Evolutionary conservation across 64 coral and sea anemone genomes (phyloP).

Genomic region (Catalaphyllia jardinei): DNA sequence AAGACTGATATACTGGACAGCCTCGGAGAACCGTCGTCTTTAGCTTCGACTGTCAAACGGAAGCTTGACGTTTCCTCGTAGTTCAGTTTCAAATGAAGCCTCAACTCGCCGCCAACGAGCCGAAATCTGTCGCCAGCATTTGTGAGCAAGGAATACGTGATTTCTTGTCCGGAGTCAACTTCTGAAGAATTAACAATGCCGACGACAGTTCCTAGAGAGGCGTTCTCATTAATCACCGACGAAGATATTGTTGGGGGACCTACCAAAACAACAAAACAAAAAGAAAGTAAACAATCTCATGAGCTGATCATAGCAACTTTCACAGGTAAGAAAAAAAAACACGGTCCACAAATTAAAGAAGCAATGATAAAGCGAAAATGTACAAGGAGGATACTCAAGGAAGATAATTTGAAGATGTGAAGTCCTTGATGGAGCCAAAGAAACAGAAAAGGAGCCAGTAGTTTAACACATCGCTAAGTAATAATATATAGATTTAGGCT

Average conservation of each 20-base stretch:
- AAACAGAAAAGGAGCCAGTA: too few relatives aligned
- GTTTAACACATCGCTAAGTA: too few relatives aligned
- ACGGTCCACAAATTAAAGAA: too few relatives aligned
- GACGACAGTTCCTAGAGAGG: slow-evolving; percentile 41
- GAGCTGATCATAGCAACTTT: too few relatives aligned
- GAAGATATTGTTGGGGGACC: slow-evolving; percentile 52
- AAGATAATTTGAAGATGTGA: too few relatives aligned
- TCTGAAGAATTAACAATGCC: slow-evolving; percentile 68
- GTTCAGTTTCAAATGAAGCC: slow-evolving; percentile 50
- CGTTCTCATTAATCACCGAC: slow-evolving; percentile 62
- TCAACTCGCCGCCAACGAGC: slow-evolving; percentile 28
- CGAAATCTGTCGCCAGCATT: slow-evolving; percentile 70
- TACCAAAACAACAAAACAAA: neutral
- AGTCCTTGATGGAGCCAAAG: too few relatives aligned
- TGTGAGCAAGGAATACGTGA: slow-evolving; percentile 56
- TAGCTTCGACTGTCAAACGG: slow-evolving; percentile 54
- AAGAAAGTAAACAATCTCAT: too few relatives aligned
- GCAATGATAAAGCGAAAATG: too few relatives aligned
- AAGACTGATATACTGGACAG: slow-evolving; percentile 22
- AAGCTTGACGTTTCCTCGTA: slow-evolving; percentile 41
- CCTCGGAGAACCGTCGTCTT: slow-evolving; percentile 62
- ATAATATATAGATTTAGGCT: too few relatives aligned
- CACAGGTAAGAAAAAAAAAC: too few relatives aligned
- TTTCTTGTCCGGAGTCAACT: slow-evolving; percentile 52
- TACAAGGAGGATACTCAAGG: too few relatives aligned